phyloP scores from a whole-genome alignment of 2,888 invertebrate genomes.

The Mechanitis mazaeus region DNA sequence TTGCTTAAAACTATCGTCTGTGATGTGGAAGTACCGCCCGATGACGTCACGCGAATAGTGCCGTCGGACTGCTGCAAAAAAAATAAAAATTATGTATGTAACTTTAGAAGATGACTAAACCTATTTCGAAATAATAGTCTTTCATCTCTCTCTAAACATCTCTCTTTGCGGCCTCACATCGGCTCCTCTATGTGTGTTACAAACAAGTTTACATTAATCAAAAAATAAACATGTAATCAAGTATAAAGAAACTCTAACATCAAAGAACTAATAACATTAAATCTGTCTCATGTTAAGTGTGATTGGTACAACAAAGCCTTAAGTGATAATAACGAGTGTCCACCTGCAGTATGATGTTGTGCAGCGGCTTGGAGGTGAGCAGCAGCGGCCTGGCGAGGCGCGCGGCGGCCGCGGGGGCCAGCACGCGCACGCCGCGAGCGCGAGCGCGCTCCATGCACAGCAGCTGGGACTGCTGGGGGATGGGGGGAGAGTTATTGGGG shows the following conservation, averaged over 20 bases:
- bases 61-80: slow-evolving; percentile 59
- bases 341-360: slow-evolving; percentile 66
- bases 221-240: no score
- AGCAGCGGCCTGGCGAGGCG: slow-evolving; percentile 53
- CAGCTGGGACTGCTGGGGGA: slow-evolving; percentile 54
- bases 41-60: slow-evolving; percentile 56
- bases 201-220: no score
- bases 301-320: no score
- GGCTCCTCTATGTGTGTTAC: no score
- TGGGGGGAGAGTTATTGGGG: no score
- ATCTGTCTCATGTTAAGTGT: no score
- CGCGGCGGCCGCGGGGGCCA: slow-evolving; percentile 45
- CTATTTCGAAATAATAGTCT: no score
- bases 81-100: not conserved
- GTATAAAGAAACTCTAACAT: no score
- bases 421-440: slow-evolving; percentile 46
- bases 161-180: no score
- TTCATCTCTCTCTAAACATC: not conserved
- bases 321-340: not conserved
- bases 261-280: no score
- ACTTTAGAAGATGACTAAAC: no score
- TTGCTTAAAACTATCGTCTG: slow-evolving; percentile 70
- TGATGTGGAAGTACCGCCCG: slow-evolving; percentile 50
- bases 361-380: slow-evolving; percentile 59
- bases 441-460: slow-evolving; percentile 50